Percentiles rank a stretch among this genome's conserved stretches.
Evolutionary conservation across 2,797 vertebrate genomes (phyloP).

Genomic region (Lutjanus argentimaculatus): DNA sequence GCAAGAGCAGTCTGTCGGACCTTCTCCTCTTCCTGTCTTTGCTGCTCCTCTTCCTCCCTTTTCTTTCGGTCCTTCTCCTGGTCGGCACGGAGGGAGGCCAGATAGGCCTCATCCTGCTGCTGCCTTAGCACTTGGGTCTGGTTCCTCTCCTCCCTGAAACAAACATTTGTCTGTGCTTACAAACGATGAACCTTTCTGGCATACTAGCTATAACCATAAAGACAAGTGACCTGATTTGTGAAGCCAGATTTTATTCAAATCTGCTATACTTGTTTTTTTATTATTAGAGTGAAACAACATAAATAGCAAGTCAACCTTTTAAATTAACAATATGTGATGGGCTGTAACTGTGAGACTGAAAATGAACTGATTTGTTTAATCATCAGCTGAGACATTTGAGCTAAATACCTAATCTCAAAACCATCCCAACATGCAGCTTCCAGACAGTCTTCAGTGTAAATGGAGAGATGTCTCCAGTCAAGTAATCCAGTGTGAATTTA

Average conservation of each 20-base stretch:
- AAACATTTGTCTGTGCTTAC: neutral
- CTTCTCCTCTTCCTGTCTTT: slow-evolving; percentile 93
- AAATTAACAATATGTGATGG: neutral
- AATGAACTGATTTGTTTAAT: neutral
- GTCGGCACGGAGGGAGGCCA: slow-evolving; percentile 94
- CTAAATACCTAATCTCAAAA: neutral
- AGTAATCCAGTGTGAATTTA: neutral
- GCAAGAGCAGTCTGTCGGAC: slow-evolving; percentile 92
- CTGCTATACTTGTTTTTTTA: neutral
- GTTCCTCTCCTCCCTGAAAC: slow-evolving; percentile 95
- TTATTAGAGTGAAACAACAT: neutral
- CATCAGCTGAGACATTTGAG: neutral
- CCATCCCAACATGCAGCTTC: neutral
- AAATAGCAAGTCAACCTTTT: no score
- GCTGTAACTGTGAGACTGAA: neutral
- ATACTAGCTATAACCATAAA: neutral
- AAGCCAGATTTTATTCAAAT: neutral
- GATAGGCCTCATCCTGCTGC: slow-evolving; percentile 97
- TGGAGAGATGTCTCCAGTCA: neutral
- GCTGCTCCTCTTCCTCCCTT: slow-evolving; percentile 94
- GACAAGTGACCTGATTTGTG: neutral
- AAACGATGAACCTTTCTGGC: neutral
- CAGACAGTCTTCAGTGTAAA: neutral
- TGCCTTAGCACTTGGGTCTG: slow-evolving; percentile 98
- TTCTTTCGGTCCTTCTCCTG: slow-evolving; percentile 98